Percentiles rank a stretch among this genome's conserved stretches.
Evolutionary conservation across 2,888 invertebrate species (phyloP).

Genomic region (Crepidodera aurea): DNA sequence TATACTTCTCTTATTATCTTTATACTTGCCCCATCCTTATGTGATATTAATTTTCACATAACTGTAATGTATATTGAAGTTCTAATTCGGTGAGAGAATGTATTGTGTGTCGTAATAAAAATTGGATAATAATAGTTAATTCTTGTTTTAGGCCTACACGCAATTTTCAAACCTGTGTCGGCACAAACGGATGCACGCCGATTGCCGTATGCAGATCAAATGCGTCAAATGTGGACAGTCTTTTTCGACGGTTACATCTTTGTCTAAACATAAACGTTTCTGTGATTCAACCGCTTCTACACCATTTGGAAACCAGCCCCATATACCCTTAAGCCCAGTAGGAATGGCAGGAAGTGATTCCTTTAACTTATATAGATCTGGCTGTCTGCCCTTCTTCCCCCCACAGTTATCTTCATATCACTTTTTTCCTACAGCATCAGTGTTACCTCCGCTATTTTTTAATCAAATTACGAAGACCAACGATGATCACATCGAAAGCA

Average conservation of each 20-base stretch:
- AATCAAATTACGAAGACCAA: slow-evolving; percentile 64
- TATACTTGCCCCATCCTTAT: too few species aligned
- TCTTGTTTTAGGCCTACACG: slow-evolving; percentile 83
- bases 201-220: slow-evolving; percentile 92
- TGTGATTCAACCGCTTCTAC: slow-evolving; percentile 81
- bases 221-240: slow-evolving; percentile 94
- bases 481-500: slow-evolving; percentile 63
- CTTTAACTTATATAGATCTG: slow-evolving; percentile 76
- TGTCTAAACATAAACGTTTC: slow-evolving; percentile 95
- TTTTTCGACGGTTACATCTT: slow-evolving; percentile 89
- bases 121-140: too few species aligned
- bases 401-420: slow-evolving; percentile 65
- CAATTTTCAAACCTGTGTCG: slow-evolving; percentile 99
- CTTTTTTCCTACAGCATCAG: slow-evolving; percentile 63
- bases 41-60: too few species aligned
- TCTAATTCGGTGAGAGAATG: too few species aligned
- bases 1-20: too few species aligned
- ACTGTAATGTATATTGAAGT: too few species aligned
- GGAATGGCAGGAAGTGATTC: slow-evolving; percentile 62
- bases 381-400: slow-evolving; percentile 69
- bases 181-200: slow-evolving; percentile 99
- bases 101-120: too few species aligned
- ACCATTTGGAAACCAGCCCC: slow-evolving; percentile 54
- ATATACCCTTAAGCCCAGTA: slow-evolving; percentile 49
- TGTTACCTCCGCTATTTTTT: slow-evolving; percentile 72